Conservation (phyloP, 1,140 invertebrate genomes). For the Calephelis virginiensis region DNA sequence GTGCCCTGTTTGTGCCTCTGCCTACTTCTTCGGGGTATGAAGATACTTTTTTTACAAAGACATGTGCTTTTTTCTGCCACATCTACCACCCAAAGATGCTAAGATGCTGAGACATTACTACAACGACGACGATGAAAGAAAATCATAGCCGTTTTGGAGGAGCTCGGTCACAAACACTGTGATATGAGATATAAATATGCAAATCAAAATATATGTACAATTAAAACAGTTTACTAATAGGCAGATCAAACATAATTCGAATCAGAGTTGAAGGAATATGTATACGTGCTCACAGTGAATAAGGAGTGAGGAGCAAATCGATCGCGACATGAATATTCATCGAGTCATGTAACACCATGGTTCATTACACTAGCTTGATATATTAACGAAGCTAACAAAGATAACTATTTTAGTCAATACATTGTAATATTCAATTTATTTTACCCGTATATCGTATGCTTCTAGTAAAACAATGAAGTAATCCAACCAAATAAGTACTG, state of each 20-base stretch:
- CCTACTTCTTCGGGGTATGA: no score
- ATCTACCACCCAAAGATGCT: no score
- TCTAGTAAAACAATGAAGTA: no score
- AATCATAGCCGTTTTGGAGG: no score
- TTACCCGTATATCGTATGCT: background rate
- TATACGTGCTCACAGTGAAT: slow-evolving; percentile 68
- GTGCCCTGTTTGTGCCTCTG: no score
- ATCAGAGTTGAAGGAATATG: slow-evolving; percentile 56
- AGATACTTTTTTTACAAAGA: no score
- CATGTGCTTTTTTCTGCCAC: no score
- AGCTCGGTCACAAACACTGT: no score
- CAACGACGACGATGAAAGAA: no score
- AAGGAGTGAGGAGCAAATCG: slow-evolving; percentile 55
- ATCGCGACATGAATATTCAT: slow-evolving; percentile 70
- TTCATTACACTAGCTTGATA: slow-evolving; percentile 35
- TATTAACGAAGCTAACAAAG: background rate
- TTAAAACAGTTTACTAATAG: background rate
- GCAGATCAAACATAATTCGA: slow-evolving; percentile 47
- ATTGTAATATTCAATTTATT: background rate
- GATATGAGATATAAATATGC: no score
- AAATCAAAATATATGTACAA: background rate
- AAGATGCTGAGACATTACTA: no score
- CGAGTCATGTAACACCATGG: slow-evolving; percentile 32
- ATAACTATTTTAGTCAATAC: slow-evolving; percentile 4
- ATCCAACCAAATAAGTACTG: no score